Conservation (phyloP, 2,888 invertebrate species). For the Leptopilina drosophilae region DNA sequence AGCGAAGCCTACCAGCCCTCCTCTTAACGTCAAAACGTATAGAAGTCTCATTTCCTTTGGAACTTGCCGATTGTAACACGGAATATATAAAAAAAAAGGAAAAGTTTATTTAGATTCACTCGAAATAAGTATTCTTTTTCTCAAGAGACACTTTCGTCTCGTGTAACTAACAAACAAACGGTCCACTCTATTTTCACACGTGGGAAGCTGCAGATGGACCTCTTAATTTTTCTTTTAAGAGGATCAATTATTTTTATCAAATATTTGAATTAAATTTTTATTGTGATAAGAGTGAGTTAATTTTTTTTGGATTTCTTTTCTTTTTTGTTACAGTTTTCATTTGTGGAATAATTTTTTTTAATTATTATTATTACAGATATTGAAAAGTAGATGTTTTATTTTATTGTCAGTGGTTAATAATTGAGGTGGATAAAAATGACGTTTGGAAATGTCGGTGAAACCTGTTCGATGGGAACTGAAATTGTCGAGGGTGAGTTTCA, state of each 20-base stretch:
- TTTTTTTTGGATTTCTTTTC: neutral
- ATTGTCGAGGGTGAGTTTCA: too few species aligned
- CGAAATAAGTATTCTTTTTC: neutral
- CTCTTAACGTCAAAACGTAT: constrained; percentile 41
- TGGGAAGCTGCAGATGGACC: constrained; percentile 31
- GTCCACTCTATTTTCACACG: constrained; percentile 1
- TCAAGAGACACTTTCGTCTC: neutral
- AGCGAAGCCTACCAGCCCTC: constrained; percentile 48
- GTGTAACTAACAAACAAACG: constrained; percentile 25
- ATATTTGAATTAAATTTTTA: neutral
- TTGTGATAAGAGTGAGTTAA: neutral
- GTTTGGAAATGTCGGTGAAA: too few species aligned
- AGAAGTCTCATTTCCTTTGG: constrained; percentile 46
- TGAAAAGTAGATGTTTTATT: neutral
- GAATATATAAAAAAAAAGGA: constrained; percentile 11
- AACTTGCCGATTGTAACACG: constrained; percentile 16
- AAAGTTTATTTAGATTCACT: constrained; percentile 5
- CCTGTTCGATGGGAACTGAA: too few species aligned
- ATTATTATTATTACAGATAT: too few species aligned
- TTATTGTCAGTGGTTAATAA: neutral
- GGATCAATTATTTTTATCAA: neutral
- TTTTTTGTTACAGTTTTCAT: neutral
- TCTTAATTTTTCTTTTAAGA: neutral
- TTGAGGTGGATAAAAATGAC: neutral
- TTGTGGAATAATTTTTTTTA: too few species aligned